Evolutionary conservation across 92 coral and sea anemone genomes (phyloP).

Genomic region (Anthopleura xanthogrammica): DNA sequence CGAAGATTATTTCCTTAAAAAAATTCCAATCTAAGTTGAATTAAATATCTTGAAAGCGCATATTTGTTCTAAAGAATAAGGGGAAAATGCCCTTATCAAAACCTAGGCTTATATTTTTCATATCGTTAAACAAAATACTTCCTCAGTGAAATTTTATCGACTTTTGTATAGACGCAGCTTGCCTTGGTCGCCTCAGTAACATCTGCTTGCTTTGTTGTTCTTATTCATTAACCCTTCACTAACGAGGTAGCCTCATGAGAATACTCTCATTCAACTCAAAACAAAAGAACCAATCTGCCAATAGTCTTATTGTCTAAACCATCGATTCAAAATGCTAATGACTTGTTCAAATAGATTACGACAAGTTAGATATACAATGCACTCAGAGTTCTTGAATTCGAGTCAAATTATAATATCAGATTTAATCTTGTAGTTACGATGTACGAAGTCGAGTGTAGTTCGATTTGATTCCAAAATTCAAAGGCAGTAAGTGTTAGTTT

Average conservation of each 20-base stretch:
- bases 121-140: too few species aligned
- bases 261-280: not conserved
- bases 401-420: not conserved
- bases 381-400: not conserved
- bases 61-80: too few species aligned
- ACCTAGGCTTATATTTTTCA: too few species aligned
- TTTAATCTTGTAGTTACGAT: not conserved
- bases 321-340: constrained; percentile 1
- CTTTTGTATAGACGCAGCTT: too few species aligned
- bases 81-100: too few species aligned
- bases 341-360: not conserved
- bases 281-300: constrained; percentile 3
- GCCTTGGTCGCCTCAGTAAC: not conserved
- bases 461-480: not conserved
- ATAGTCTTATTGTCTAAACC: not conserved
- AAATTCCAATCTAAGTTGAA: too few species aligned
- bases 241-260: not conserved
- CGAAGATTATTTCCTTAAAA: too few species aligned
- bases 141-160: too few species aligned
- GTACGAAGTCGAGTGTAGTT: not conserved
- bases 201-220: not conserved
- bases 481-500: not conserved
- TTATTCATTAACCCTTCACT: not conserved
- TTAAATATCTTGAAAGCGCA: too few species aligned
- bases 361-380: not conserved